phyloP scores from a whole-genome alignment of 2,797 vertebrate genomes.

The Bovichtus diacanthus region DNA sequence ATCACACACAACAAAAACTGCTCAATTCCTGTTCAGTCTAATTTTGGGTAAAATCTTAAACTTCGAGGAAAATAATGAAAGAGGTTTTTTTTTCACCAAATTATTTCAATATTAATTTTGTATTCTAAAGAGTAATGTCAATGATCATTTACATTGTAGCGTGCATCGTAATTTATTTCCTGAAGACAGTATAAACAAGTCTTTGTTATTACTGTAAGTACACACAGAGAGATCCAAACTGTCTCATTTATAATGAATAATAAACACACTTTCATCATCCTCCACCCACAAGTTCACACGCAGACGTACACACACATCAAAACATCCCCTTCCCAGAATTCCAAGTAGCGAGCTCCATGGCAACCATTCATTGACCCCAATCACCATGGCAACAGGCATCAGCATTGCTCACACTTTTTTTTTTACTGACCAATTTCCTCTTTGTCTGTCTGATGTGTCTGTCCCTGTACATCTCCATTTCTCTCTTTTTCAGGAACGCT shows the following conservation, averaged over 20 bases:
- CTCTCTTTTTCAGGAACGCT: slow-evolving; percentile 14
- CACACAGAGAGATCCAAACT: background rate
- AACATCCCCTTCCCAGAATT: slow-evolving; percentile 70
- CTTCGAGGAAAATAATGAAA: too few relatives aligned
- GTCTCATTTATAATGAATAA: slow-evolving; percentile 48
- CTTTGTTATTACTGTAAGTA: background rate
- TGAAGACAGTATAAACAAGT: background rate
- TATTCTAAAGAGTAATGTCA: background rate
- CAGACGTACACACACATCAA: slow-evolving; percentile 30
- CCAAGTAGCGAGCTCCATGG: slow-evolving; percentile 75
- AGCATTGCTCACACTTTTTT: slow-evolving; percentile 65
- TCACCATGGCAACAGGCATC: slow-evolving; percentile 82
- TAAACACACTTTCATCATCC: slow-evolving; percentile 36
- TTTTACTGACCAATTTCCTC: slow-evolving; percentile 77
- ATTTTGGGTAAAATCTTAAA: background rate
- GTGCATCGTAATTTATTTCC: background rate
- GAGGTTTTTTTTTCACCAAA: background rate
- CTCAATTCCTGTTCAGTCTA: background rate
- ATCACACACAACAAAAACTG: background rate
- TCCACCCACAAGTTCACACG: slow-evolving; percentile 35
- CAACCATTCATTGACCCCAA: slow-evolving; percentile 80
- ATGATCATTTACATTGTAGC: background rate
- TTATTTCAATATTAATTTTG: background rate
- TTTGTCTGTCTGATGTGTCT: slow-evolving; percentile 76
- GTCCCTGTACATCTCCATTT: slow-evolving; percentile 32